Evolutionary conservation across 2,797 vertebrate genomes (phyloP), one percentile per base, ranked within the genome.

Genomic region (Glyptemys insculpta): DNA sequence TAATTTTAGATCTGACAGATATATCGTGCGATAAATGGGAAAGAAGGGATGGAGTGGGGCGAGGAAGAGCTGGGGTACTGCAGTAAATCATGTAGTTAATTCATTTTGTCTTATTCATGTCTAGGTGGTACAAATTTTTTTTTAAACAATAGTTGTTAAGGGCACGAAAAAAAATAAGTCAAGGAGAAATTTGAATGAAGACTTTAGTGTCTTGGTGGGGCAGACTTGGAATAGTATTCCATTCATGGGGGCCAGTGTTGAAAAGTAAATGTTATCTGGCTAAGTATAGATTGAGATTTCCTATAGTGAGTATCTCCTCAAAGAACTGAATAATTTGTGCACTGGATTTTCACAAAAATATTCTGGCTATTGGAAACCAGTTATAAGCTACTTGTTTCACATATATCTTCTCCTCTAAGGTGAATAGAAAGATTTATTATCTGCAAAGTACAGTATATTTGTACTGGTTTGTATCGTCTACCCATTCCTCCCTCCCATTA

Each of bases 1-100:
- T 94, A 12, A 72, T 72, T 56, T 31, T 87, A 76, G 81, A 93
- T 84, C 62, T 87, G 65, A 81, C 81, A 79, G 88, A 62, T 7
- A 47, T 2, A 6, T 81, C 9, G 0, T 83, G 27, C 2, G 18
- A 44, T 78, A 84, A 91, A 80, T 11, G 65, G 12, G 53, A 81
- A 85, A 76, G 65, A 59, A 0, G 1, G 49, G 6, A 85, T 37
- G 31, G 76, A 82, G 14, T 41, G 9, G 34, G 5, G 1, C 0
- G 1, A 8, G 23, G n/a, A 90, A 72, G 14, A 62, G 88, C 44
- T 53, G 78, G 21, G n/a, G 2, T 72, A 59, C 6, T 34, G 5
- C 12, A 0, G 18, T 12, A 14, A 44, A 0, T 19, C 83, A 50
- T 85, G 37, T 87, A 72, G 65, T 65, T 31, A 47, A 49, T 3